Evolutionary conservation across 2,888 invertebrate species (phyloP).

Genomic region (Psococerastis gibbosa): DNA sequence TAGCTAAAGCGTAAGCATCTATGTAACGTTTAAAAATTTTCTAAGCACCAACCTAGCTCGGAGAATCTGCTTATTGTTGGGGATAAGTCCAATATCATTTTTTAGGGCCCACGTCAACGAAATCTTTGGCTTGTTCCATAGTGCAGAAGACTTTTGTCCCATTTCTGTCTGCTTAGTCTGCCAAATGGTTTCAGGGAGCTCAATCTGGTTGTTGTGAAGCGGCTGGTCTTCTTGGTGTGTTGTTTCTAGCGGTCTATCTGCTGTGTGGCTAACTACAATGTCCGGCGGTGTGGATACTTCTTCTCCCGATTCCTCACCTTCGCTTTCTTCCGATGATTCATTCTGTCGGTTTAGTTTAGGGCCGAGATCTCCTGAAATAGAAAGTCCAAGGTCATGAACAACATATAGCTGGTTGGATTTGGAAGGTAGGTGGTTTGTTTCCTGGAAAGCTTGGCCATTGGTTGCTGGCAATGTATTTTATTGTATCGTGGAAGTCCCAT

Average conservation of each 20-base stretch:
- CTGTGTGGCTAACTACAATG: too few species aligned
- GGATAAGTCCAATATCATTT: slow-evolving; percentile 11
- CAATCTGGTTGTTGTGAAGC: too few species aligned
- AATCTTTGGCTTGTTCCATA: slow-evolving; percentile 35
- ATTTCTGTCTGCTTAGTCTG: not conserved
- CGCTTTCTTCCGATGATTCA: not conserved
- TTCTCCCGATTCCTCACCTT: not conserved
- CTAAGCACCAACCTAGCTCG: not conserved
- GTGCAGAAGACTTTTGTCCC: slow-evolving; percentile 4
- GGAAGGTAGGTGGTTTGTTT: too few species aligned
- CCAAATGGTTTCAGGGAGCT: not conserved
- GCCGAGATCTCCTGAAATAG: not conserved
- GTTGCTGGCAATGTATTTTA: too few species aligned
- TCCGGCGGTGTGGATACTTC: not conserved
- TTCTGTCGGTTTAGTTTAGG: not conserved
- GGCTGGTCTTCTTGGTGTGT: too few species aligned
- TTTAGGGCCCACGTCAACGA: slow-evolving; percentile 57
- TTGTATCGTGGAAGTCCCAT: too few species aligned
- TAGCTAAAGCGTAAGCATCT: too few species aligned
- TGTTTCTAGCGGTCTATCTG: too few species aligned
- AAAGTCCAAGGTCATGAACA: too few species aligned
- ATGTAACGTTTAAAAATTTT: not conserved
- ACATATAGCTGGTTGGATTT: too few species aligned
- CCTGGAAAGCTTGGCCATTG: not conserved
- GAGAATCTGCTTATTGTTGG: not conserved